A percentile compares a stretch with the other conserved stretches of the same genome.
phyloP scores from a whole-genome alignment of 2,113 vertebrate genomes.

The Sigmodon hispidus region DNA sequence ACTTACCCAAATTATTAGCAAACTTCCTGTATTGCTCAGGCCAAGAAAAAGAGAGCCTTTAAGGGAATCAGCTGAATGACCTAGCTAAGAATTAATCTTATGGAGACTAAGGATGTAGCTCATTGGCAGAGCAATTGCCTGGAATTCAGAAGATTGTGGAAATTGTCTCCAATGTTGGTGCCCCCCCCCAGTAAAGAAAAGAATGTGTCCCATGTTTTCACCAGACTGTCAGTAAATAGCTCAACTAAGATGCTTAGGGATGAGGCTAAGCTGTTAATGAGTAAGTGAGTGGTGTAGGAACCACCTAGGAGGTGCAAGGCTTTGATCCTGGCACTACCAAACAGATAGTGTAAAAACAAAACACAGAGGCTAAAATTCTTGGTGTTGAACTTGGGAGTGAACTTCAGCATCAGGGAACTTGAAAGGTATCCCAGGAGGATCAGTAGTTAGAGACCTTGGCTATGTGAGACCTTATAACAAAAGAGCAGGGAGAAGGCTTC shows the following conservation, averaged over 20 bases:
- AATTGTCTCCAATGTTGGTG: background rate
- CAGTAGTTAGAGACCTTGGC: background rate
- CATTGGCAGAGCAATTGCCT: background rate
- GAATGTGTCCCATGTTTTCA: background rate
- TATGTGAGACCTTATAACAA: background rate
- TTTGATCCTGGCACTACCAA: background rate
- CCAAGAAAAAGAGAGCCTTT: background rate
- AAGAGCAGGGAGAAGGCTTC: background rate
- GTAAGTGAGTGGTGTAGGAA: background rate
- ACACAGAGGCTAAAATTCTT: background rate
- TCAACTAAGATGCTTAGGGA: background rate
- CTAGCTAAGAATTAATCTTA: background rate
- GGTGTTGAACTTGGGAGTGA: background rate
- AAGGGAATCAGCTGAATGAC: background rate
- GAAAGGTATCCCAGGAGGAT: background rate
- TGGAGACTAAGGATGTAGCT: background rate
- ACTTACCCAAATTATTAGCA: background rate
- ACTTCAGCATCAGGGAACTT: background rate
- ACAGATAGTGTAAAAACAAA: background rate
- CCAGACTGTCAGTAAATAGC: background rate
- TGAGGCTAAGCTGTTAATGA: background rate
- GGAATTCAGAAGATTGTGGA: background rate
- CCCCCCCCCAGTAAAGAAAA: too few species aligned
- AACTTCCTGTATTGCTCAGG: background rate
- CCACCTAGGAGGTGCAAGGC: background rate